These are phyloP conservation scores for Steinernema carpocapsae DNA, from an alignment of 2,888 invertebrate species.

Conservation along the genomic window DNA sequence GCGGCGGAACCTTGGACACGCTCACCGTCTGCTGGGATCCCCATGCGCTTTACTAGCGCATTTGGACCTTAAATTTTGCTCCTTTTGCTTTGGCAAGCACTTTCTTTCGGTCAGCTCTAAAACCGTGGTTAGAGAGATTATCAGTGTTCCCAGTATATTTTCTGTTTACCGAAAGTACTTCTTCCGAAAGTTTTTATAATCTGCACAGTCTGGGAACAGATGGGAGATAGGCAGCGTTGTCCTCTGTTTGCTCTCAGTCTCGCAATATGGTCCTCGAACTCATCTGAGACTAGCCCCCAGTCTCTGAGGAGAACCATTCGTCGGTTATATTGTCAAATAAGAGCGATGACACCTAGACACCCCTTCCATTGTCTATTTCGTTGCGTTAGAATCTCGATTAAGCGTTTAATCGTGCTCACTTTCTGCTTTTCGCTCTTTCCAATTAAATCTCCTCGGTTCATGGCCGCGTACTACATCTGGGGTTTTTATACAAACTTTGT, in stretches of 20 bases:
- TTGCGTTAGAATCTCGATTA: constrained; percentile 21
- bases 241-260: constrained; percentile 28
- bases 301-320: constrained; percentile 27
- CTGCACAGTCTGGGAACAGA: constrained; percentile 1
- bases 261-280: constrained; percentile 29
- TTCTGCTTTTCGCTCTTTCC: constrained; percentile 21
- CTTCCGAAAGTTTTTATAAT: no score
- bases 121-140: no score
- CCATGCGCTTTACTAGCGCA: no score
- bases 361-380: constrained; percentile 22
- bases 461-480: not conserved
- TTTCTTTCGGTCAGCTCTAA: no score
- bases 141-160: no score
- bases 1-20: no score
- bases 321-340: constrained; percentile 27
- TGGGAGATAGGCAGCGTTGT: constrained; percentile 16
- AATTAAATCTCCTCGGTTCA: not conserved
- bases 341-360: constrained; percentile 29
- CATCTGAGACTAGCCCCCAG: constrained; percentile 30
- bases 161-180: no score
- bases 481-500: no score
- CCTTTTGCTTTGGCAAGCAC: no score
- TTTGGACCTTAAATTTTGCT: no score
- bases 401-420: constrained; percentile 25
- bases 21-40: no score